These are phyloP conservation scores for Columba guinea DNA, from an alignment of 2,797 vertebrate genomes.

Conservation along the genomic window DNA sequence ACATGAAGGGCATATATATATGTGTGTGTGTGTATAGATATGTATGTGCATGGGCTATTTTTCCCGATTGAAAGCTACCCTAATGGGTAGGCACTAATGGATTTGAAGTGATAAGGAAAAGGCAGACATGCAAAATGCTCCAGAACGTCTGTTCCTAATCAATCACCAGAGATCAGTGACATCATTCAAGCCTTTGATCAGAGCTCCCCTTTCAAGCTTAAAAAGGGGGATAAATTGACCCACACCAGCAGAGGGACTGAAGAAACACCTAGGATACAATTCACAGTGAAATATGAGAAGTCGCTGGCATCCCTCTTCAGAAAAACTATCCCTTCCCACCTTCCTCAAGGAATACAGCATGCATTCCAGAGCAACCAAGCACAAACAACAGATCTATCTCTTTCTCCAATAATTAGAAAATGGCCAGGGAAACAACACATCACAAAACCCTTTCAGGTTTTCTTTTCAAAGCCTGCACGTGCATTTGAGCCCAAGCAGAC, in stretches of 20 bases:
- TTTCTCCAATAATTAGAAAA: conserved; percentile 22
- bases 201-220: conserved; percentile 86
- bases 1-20: not conserved
- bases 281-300: conserved; percentile 79
- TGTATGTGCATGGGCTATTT: not conserved
- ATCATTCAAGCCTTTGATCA: conserved; percentile 91
- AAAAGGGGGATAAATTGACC: conserved; percentile 74
- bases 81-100: conserved; percentile 63
- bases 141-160: conserved; percentile 91
- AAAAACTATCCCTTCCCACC: conserved; percentile 62
- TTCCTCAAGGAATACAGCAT: conserved; percentile 48
- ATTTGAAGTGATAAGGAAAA: conserved; percentile 74
- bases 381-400: conserved; percentile 63
- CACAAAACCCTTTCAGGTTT: not conserved
- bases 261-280: conserved; percentile 76
- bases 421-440: not conserved
- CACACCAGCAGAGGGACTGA: conserved; percentile 50
- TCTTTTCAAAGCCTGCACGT: not conserved
- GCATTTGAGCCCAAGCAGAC: not conserved
- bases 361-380: conserved; percentile 70
- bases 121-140: conserved; percentile 68
- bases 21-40: fast-evolving
- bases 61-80: not conserved
- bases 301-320: conserved; percentile 67
- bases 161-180: conserved; percentile 93